Conservation (phyloP, 2,888 invertebrate species). For the Parascotia fuliginaria region DNA sequence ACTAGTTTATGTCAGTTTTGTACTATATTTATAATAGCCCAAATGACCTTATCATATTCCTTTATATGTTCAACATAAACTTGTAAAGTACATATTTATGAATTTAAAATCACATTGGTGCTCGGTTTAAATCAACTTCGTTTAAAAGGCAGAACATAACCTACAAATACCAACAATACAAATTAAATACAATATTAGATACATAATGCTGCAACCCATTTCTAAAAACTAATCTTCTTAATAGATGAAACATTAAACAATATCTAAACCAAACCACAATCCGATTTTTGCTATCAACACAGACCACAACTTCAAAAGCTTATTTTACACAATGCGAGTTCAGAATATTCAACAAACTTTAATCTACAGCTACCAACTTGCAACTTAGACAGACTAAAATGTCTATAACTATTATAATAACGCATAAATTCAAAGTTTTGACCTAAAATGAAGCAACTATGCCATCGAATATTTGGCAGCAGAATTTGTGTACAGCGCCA, state of each 20-base stretch:
- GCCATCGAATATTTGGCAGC: slow-evolving; percentile 54
- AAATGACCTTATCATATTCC: too few relatives aligned
- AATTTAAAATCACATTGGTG: too few relatives aligned
- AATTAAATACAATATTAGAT: neutral
- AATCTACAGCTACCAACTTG: slow-evolving; percentile 61
- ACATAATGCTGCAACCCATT: neutral
- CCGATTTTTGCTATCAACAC: slow-evolving; percentile 42
- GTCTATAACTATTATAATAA: slow-evolving; percentile 55
- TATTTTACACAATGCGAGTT: slow-evolving; percentile 30
- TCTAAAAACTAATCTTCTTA: slow-evolving; percentile 10
- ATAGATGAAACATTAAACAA: slow-evolving; percentile 16
- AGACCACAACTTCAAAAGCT: slow-evolving; percentile 25
- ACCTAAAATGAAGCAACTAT: slow-evolving; percentile 46
- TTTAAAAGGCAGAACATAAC: too few relatives aligned
- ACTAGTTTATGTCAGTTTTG: too few relatives aligned
- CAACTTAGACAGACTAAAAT: slow-evolving; percentile 44
- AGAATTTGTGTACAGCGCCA: slow-evolving; percentile 61
- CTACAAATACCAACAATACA: too few relatives aligned
- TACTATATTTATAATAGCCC: too few relatives aligned
- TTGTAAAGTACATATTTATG: too few relatives aligned
- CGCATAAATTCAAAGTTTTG: slow-evolving; percentile 67
- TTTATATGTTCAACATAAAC: too few relatives aligned
- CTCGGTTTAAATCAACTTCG: too few relatives aligned
- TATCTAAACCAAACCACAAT: slow-evolving; percentile 32
- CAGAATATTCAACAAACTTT: slow-evolving; percentile 44